A percentile compares a stretch with the other conserved stretches of the same genome.
Evolutionary conservation across 2,797 vertebrate species (phyloP).

Genomic region (Smutsia temminckii): DNA sequence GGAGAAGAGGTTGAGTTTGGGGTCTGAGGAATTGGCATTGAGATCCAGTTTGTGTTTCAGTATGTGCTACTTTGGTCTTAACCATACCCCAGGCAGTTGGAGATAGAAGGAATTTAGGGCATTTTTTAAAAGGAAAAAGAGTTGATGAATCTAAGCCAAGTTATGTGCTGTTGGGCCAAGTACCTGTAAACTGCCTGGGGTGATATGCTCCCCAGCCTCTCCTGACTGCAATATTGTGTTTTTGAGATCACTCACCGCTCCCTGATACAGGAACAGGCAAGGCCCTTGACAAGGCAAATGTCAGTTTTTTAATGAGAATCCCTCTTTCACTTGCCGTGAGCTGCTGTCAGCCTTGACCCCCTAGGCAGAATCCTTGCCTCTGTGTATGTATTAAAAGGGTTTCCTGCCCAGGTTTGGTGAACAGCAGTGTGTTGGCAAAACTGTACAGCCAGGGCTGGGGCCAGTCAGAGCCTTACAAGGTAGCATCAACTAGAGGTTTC

Average conservation of each 20-base stretch:
- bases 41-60: not conserved
- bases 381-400: not conserved
- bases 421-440: not conserved
- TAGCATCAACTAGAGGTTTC: not conserved
- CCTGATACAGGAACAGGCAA: not conserved
- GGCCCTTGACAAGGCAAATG: slow-evolving; percentile 1
- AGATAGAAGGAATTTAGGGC: not conserved
- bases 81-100: not conserved
- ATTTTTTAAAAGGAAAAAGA: not conserved
- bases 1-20: not conserved
- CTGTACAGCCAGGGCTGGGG: not conserved
- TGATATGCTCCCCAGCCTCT: not conserved
- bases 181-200: not conserved
- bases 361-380: not conserved
- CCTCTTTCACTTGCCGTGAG: not conserved
- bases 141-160: not conserved
- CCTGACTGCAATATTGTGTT: not conserved
- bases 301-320: not conserved
- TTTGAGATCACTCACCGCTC: not conserved
- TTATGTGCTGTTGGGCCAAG: not conserved
- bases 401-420: not conserved
- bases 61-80: not conserved
- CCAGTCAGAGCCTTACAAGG: not conserved
- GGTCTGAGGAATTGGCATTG: not conserved
- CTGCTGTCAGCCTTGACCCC: not conserved